A percentile compares a stretch with the other conserved stretches of the same genome.
Evolutionary conservation across 2,113 vertebrate genomes (phyloP).

Genomic region (Callithrix jacchus): DNA sequence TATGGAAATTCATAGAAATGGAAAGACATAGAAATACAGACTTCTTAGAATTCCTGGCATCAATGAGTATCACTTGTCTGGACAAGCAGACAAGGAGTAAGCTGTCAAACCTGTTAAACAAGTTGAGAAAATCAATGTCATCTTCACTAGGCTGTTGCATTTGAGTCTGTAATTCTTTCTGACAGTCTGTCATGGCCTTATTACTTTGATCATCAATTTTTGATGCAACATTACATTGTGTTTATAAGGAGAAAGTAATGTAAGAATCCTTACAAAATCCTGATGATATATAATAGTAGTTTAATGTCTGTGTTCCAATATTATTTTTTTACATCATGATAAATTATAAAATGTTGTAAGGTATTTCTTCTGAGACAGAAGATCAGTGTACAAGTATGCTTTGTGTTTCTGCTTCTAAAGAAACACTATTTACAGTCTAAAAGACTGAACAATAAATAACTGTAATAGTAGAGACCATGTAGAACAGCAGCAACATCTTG

Average conservation of each 20-base stretch:
- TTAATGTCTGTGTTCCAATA: background rate
- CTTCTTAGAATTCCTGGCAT: background rate
- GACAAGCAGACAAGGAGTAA: background rate
- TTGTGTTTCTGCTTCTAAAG: background rate
- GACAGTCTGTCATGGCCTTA: background rate
- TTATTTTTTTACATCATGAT: background rate
- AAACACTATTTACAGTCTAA: background rate
- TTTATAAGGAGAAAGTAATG: background rate
- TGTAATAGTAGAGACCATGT: background rate
- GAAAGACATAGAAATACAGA: background rate
- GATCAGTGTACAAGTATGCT: background rate
- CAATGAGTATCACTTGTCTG: background rate
- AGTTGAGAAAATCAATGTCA: background rate
- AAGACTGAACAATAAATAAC: background rate
- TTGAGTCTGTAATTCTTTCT: constrained; percentile 4
- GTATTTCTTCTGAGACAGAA: background rate
- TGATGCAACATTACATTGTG: background rate
- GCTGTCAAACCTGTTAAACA: background rate
- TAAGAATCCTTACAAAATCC: background rate
- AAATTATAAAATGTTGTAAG: background rate
- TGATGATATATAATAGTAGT: background rate
- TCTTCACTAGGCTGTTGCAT: background rate
- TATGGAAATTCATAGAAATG: no score
- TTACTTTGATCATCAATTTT: background rate
- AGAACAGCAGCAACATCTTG: background rate